Conservation (phyloP, 2,113 vertebrate genomes). For the Rana temporaria region DNA sequence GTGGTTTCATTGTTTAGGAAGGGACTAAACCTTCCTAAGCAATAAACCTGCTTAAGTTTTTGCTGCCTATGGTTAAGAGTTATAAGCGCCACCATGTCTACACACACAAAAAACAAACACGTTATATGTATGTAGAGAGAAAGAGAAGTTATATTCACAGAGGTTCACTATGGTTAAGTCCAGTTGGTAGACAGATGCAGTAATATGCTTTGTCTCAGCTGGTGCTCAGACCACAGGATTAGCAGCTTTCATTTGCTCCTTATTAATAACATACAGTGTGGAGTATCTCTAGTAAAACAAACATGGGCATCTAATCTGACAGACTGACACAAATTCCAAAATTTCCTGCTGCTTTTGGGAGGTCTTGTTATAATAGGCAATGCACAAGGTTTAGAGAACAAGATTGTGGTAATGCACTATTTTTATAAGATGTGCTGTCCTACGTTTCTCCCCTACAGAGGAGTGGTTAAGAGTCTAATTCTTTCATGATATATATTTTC, state of each 20-base stretch:
- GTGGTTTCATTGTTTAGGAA: too few species aligned
- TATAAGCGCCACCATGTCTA: too few species aligned
- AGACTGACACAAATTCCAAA: background rate
- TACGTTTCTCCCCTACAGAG: slow-evolving; percentile 26
- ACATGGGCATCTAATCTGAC: background rate
- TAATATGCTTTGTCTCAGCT: background rate
- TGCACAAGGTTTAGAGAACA: slow-evolving; percentile 18
- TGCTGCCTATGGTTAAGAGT: too few species aligned
- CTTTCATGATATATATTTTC: slow-evolving; percentile 5
- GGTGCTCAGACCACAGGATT: background rate
- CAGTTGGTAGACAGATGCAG: background rate
- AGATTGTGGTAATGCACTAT: slow-evolving; percentile 22
- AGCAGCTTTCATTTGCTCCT: background rate
- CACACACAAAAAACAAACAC: too few species aligned
- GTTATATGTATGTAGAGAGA: too few species aligned
- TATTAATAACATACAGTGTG: background rate
- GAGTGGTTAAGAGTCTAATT: slow-evolving; percentile 18
- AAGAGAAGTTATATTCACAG: too few species aligned
- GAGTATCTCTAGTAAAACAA: background rate
- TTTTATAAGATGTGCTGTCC: slow-evolving; percentile 20
- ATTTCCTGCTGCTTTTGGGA: slow-evolving; percentile 2
- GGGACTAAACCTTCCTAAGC: too few species aligned
- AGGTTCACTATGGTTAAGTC: too few species aligned
- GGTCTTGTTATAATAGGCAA: background rate
- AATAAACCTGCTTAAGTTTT: too few species aligned